Percentiles rank a stretch among this genome's conserved stretches.
These are phyloP conservation scores for Drosophila orosa DNA, from an alignment of 1,140 invertebrate species.

Conservation along the genomic window DNA sequence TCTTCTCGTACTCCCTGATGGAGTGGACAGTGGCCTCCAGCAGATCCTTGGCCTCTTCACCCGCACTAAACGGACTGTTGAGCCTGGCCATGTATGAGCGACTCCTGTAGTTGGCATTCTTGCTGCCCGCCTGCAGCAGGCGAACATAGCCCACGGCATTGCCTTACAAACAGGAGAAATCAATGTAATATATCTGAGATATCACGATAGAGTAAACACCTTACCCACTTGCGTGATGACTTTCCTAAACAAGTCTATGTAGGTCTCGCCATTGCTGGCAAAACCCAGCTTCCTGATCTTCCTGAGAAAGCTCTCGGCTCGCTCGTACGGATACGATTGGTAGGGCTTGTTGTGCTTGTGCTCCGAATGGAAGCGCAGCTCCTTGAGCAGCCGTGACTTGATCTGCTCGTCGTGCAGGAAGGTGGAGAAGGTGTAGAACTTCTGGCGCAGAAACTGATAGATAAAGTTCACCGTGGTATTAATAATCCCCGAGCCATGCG, in stretches of 20 bases:
- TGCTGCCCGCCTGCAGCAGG: slow-evolving; percentile 96
- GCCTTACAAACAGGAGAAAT: slow-evolving; percentile 85
- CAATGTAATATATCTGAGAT: background rate
- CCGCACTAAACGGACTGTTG: slow-evolving; percentile 86
- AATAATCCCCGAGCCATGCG: slow-evolving; percentile 98
- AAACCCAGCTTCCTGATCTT: slow-evolving; percentile 95
- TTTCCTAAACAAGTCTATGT: slow-evolving; percentile 96
- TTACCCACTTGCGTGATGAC: slow-evolving; percentile 96
- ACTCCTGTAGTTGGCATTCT: slow-evolving; percentile 96
- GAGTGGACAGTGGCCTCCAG: slow-evolving; percentile 71
- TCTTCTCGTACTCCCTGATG: slow-evolving; percentile 61
- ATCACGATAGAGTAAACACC: slow-evolving; percentile 45
- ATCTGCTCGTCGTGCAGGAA: slow-evolving; percentile 99
- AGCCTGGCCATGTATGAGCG: slow-evolving; percentile 95
- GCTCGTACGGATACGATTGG: slow-evolving; percentile 92
- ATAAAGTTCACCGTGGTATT: slow-evolving; percentile 99
- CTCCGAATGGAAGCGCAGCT: slow-evolving; percentile 90
- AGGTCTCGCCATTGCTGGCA: slow-evolving; percentile 92
- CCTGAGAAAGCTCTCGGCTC: slow-evolving; percentile 97
- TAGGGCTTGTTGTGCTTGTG: slow-evolving; percentile 84
- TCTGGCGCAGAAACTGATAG: slow-evolving; percentile 97
- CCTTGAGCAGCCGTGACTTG: slow-evolving; percentile 96
- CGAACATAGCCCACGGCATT: slow-evolving; percentile 98
- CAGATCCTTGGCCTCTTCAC: slow-evolving; percentile 84
- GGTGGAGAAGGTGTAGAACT: slow-evolving; percentile 98